These are phyloP conservation scores for Drosophila tropicalis DNA, from an alignment of 1,140 invertebrate species.

Conservation along the genomic window DNA sequence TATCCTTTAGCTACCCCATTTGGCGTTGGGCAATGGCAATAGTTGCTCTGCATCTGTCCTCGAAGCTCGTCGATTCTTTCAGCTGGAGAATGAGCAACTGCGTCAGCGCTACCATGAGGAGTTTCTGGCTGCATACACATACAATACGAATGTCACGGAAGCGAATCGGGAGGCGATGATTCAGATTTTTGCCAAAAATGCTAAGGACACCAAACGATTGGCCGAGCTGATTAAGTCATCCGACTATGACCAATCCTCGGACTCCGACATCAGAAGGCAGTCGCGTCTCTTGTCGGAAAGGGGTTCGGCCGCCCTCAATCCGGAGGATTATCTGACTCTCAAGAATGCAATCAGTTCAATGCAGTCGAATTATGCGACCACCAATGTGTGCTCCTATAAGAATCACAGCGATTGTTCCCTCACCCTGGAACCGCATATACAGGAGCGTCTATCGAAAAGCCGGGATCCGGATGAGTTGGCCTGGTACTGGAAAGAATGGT, in stretches of 20 bases:
- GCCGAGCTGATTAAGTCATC: constrained; percentile 47
- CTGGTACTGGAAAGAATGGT: constrained; percentile 91
- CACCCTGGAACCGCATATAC: constrained; percentile 91
- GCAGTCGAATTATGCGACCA: constrained; percentile 90
- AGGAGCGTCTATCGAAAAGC: constrained; percentile 87
- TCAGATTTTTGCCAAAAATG: constrained; percentile 60
- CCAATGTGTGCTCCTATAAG: constrained; percentile 90
- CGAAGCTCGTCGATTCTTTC: constrained; percentile 62
- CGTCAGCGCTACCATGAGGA: constrained; percentile 61
- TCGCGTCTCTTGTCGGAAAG: constrained; percentile 58
- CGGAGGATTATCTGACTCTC: constrained; percentile 83
- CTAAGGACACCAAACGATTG: constrained; percentile 54
- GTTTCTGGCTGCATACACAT: constrained; percentile 50
- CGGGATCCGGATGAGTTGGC: constrained; percentile 89
- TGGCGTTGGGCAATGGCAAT: constrained; percentile 14
- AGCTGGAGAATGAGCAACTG: constrained; percentile 60
- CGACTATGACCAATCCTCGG: constrained; percentile 46
- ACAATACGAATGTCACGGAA: constrained; percentile 78
- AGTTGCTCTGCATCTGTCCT: constrained; percentile 53
- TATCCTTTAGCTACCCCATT: constrained; percentile 36
- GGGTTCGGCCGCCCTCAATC: constrained; percentile 55
- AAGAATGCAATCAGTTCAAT: constrained; percentile 88
- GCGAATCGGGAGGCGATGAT: constrained; percentile 67
- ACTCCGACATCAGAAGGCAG: constrained; percentile 66
- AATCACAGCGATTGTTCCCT: constrained; percentile 89